Evolutionary conservation across 2,113 vertebrate genomes (phyloP).

Genomic region (Sinocyclocheilus maitianheensis): DNA sequence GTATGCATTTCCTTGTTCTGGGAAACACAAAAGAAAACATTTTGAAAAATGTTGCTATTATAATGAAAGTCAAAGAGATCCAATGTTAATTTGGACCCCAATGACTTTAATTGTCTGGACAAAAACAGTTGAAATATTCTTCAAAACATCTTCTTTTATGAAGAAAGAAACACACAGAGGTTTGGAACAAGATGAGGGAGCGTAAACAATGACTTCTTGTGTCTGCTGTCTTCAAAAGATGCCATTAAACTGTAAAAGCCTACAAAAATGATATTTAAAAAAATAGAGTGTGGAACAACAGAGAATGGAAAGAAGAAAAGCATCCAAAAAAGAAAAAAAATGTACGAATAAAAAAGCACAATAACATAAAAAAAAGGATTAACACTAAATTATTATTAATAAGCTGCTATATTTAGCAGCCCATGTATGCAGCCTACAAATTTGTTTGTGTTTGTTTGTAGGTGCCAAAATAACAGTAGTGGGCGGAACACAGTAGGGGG

Average conservation of each 20-base stretch:
- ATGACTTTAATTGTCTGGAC: not conserved
- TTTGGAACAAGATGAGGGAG: not conserved
- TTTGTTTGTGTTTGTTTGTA: slow-evolving; percentile 42
- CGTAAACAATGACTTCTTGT: not conserved
- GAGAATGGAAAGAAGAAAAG: not conserved
- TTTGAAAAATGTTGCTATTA: no score
- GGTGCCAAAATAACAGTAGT: slow-evolving; percentile 36
- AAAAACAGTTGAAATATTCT: no score
- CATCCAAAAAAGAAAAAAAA: not conserved
- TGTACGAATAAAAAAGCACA: not conserved
- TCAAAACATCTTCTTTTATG: no score
- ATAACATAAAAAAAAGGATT: not conserved
- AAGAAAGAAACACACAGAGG: not conserved
- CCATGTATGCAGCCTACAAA: slow-evolving; percentile 12
- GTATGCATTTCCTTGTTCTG: no score
- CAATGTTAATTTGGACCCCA: not conserved
- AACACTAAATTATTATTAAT: not conserved
- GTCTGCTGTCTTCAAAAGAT: not conserved
- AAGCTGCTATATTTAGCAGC: slow-evolving; percentile 23
- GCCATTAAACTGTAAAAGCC: not conserved
- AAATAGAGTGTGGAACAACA: not conserved
- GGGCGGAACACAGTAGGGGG: slow-evolving; percentile 4
- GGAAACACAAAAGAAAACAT: no score
- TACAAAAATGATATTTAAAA: not conserved
- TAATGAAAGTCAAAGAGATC: no score